A percentile compares a stretch with the other conserved stretches of the same genome.
Evolutionary conservation across 2,888 invertebrate genomes (phyloP).

Genomic region (Drosophila atripex): DNA sequence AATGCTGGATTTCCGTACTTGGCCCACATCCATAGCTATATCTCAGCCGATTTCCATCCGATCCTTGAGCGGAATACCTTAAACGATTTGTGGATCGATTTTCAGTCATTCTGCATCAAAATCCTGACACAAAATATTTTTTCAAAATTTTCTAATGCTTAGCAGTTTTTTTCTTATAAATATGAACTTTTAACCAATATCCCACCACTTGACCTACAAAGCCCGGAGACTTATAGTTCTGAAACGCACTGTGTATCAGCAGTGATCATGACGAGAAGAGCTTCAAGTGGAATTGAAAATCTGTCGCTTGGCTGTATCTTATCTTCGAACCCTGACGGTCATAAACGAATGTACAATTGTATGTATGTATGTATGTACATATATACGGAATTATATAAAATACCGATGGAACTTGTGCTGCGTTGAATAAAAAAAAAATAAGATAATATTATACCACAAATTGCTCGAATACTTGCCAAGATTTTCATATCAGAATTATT

Average conservation of each 20-base stretch:
- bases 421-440: background rate
- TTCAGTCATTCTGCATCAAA: too few relatives aligned
- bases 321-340: conserved; percentile 32
- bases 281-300: conserved; percentile 24
- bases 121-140: too few relatives aligned
- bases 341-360: background rate
- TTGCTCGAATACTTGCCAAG: conserved; percentile 15
- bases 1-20: too few relatives aligned
- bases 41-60: too few relatives aligned
- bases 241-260: conserved; percentile 19
- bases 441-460: conserved; percentile 30
- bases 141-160: too few relatives aligned
- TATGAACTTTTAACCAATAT: background rate
- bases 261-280: conserved; percentile 16
- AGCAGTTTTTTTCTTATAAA: too few relatives aligned
- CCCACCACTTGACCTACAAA: background rate
- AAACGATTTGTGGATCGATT: too few relatives aligned
- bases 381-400: background rate
- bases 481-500: background rate
- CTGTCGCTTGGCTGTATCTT: conserved; percentile 35
- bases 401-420: conserved; percentile 4
- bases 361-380: conserved; percentile 1
- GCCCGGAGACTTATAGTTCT: background rate
- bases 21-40: too few relatives aligned
- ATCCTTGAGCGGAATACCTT: too few relatives aligned